phyloP scores from a whole-genome alignment of 2,888 invertebrate species.

The Tetanocera ferruginea region DNA sequence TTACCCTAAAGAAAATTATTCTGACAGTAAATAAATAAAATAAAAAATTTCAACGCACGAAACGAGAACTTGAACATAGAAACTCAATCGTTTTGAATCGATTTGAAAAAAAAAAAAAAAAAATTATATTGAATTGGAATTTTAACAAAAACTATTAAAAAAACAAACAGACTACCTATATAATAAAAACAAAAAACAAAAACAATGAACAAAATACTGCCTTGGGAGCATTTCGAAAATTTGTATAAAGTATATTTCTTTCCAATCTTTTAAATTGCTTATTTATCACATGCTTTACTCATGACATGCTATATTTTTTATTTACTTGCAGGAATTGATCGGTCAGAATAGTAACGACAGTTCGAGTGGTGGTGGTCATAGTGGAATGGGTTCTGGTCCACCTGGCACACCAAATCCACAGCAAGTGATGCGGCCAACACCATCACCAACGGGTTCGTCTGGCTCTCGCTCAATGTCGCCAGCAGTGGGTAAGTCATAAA shows the following conservation, averaged over 20 bases:
- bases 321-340: constrained; percentile 79
- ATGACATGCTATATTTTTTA: constrained; percentile 14
- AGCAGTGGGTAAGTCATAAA: constrained; percentile 85
- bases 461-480: constrained; percentile 98
- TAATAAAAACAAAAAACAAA: constrained; percentile 30
- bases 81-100: constrained; percentile 36
- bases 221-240: constrained; percentile 56
- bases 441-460: constrained; percentile 92
- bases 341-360: constrained; percentile 90
- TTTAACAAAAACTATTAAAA: constrained; percentile 8
- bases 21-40: constrained; percentile 33
- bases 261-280: background rate
- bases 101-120: constrained; percentile 20
- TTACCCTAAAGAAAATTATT: constrained; percentile 30
- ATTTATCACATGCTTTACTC: background rate
- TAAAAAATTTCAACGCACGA: constrained; percentile 37
- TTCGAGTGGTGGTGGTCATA: constrained; percentile 78
- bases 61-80: constrained; percentile 43
- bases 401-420: constrained; percentile 77
- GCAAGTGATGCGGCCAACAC: constrained; percentile 90
- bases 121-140: constrained; percentile 26
- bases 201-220: constrained; percentile 53
- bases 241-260: constrained; percentile 53
- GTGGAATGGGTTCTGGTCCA: constrained; percentile 77
- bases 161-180: background rate